phyloP scores from a whole-genome alignment of 2,113 vertebrate species.

The Scolopax mira region DNA sequence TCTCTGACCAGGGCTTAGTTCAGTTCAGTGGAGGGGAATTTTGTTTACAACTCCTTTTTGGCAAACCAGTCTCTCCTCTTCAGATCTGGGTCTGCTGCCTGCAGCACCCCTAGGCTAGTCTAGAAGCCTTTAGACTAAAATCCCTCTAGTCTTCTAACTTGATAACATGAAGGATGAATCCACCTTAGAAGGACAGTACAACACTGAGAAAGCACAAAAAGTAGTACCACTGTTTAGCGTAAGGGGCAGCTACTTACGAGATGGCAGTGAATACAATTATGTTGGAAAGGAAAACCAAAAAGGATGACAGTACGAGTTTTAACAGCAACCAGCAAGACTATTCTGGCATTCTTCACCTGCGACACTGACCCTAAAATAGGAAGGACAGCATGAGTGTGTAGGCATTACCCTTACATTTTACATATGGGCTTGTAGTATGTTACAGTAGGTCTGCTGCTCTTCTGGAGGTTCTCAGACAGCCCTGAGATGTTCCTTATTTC shows the following conservation, averaged over 20 bases:
- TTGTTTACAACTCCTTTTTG: background rate
- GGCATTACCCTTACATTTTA: background rate
- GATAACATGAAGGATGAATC: background rate
- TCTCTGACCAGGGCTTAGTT: background rate
- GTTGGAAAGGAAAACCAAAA: background rate
- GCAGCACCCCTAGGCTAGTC: background rate
- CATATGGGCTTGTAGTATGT: background rate
- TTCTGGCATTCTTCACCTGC: background rate
- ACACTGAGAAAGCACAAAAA: background rate
- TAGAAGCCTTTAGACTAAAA: background rate
- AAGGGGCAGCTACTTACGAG: background rate
- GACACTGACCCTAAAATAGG: background rate
- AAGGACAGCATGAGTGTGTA: background rate
- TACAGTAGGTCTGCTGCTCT: background rate
- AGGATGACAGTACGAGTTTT: background rate
- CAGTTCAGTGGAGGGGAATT: background rate
- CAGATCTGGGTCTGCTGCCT: background rate
- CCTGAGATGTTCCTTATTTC: background rate
- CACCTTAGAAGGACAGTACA: background rate
- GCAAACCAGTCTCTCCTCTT: background rate
- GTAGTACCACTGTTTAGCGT: background rate
- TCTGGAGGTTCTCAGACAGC: background rate
- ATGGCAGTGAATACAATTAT: background rate
- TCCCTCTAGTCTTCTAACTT: background rate
- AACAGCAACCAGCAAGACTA: background rate